A percentile compares a stretch with the other conserved stretches of the same genome.
Evolutionary conservation across 1,140 invertebrate genomes (phyloP).

Genomic region (Habropoda laboriosa): DNA sequence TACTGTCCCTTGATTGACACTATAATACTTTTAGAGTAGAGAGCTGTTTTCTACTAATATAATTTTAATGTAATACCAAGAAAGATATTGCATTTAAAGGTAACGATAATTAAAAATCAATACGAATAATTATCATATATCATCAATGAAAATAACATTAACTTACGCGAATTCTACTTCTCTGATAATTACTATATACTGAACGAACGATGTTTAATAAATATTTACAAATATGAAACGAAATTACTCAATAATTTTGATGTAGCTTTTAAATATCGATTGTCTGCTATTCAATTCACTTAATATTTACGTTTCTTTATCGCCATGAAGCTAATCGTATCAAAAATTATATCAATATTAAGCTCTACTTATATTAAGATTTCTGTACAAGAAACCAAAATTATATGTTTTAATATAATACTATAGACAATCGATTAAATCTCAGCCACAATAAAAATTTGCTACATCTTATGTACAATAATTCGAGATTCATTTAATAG

Average conservation of each 20-base stretch:
- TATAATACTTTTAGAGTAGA: constrained; percentile 66
- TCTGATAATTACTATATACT: constrained; percentile 49
- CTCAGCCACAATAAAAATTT: constrained; percentile 44
- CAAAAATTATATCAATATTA: constrained; percentile 43
- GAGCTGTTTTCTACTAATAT: constrained; percentile 53
- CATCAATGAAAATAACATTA: constrained; percentile 45
- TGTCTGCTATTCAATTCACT: constrained; percentile 47
- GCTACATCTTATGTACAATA: constrained; percentile 60
- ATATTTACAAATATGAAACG: constrained; percentile 55
- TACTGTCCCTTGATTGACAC: constrained; percentile 38
- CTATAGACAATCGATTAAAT: constrained; percentile 55
- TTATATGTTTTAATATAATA: constrained; percentile 19
- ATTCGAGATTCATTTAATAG: constrained; percentile 57
- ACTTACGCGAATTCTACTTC: constrained; percentile 56
- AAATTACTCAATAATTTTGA: constrained; percentile 51
- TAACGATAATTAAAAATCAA: constrained; percentile 33
- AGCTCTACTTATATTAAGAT: constrained; percentile 33
- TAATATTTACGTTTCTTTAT: constrained; percentile 38
- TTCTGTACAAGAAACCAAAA: constrained; percentile 32
- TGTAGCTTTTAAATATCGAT: constrained; percentile 61
- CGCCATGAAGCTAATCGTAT: constrained; percentile 26
- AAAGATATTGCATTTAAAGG: constrained; percentile 35
- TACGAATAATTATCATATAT: constrained; percentile 40
- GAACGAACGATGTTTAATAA: constrained; percentile 47
- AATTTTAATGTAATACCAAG: constrained; percentile 52